Evolutionary conservation across 2,797 vertebrate genomes (phyloP).

Genomic region (Avahi laniger): DNA sequence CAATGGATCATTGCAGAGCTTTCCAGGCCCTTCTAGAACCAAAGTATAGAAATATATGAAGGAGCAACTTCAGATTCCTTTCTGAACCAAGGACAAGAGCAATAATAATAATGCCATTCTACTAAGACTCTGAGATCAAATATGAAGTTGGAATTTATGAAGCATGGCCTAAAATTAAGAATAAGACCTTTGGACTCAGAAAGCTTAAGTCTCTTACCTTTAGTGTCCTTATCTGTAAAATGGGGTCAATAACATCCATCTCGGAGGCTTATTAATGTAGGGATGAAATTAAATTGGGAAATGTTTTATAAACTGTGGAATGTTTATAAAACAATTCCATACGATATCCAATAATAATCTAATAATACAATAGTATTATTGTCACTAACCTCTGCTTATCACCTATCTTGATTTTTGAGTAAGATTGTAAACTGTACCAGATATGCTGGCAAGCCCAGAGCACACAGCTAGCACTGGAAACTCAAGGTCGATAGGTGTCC

Average conservation of each 20-base stretch:
- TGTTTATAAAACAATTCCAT: slow-evolving; percentile 36
- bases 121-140: not conserved
- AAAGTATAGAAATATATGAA: not conserved
- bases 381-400: slow-evolving; percentile 54
- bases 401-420: not conserved
- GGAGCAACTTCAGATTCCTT: not conserved
- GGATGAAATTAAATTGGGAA: not conserved
- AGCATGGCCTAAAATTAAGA: not conserved
- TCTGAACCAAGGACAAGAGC: not conserved
- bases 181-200: not conserved
- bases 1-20: not conserved
- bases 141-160: not conserved
- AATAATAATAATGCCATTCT: not conserved
- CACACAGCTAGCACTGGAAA: not conserved
- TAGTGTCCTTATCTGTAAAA: not conserved
- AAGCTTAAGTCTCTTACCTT: not conserved
- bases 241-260: not conserved
- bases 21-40: not conserved
- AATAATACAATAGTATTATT: not conserved
- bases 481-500: slow-evolving; percentile 43
- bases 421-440: not conserved
- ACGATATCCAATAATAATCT: not conserved
- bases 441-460: not conserved
- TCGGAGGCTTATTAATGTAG: not conserved
- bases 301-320: not conserved